Evolutionary conservation across 1,140 invertebrate species (phyloP).

Genomic region (Neodiprion pinetum): DNA sequence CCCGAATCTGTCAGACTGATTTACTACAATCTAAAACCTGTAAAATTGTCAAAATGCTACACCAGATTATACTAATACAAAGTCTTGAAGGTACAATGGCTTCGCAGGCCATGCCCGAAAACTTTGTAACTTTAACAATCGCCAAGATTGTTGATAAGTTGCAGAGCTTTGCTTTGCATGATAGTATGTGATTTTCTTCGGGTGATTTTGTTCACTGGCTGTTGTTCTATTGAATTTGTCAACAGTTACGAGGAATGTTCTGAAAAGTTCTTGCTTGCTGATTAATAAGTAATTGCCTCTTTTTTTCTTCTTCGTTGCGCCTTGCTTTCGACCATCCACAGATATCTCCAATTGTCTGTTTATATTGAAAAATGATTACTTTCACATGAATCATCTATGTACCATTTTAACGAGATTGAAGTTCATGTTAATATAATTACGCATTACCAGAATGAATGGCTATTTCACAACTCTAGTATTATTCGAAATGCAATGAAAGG

Average conservation of each 20-base stretch:
- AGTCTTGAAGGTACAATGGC: constrained; percentile 41
- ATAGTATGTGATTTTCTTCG: constrained; percentile 53
- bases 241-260: constrained; percentile 63
- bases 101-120: constrained; percentile 50
- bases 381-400: too few relatives aligned
- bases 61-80: constrained; percentile 32
- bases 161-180: constrained; percentile 48
- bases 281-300: constrained; percentile 65
- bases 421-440: too few relatives aligned
- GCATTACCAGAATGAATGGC: too few relatives aligned
- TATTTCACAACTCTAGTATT: too few relatives aligned
- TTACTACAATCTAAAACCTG: too few relatives aligned
- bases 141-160: constrained; percentile 50
- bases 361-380: constrained; percentile 21
- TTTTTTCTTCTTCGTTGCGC: constrained; percentile 78
- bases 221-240: constrained; percentile 36
- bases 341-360: constrained; percentile 74
- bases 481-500: too few relatives aligned
- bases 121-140: constrained; percentile 30
- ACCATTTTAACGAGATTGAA: too few relatives aligned
- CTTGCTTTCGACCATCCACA: constrained; percentile 82
- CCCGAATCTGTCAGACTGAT: too few relatives aligned
- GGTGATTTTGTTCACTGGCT: constrained; percentile 39
- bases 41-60: too few relatives aligned
- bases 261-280: constrained; percentile 70